Percentiles rank a stretch among this genome's conserved stretches.
Evolutionary conservation across 2,797 vertebrate genomes (phyloP).

Genomic region (Artibeus jamaicensis): DNA sequence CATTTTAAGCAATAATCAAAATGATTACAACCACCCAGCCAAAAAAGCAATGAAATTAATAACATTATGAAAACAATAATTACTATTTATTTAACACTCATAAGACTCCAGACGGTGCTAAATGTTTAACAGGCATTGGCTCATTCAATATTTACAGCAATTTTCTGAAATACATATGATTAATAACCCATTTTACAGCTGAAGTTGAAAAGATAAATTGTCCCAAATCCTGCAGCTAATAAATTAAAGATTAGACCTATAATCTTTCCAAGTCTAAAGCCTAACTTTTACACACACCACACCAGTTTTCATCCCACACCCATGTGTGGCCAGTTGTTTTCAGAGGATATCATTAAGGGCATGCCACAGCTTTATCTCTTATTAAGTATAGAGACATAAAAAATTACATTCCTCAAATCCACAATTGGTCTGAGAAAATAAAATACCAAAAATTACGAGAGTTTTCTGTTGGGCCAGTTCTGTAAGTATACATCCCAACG

Average conservation of each 20-base stretch:
- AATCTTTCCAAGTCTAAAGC: not conserved
- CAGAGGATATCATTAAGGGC: not conserved
- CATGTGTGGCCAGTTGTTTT: not conserved
- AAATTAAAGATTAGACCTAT: not conserved
- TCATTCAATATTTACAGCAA: not conserved
- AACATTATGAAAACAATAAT: constrained; percentile 28
- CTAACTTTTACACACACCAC: not conserved
- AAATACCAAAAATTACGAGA: not conserved
- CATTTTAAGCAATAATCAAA: constrained; percentile 37
- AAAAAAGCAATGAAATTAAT: constrained; percentile 30
- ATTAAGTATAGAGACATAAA: not conserved
- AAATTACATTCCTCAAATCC: not conserved
- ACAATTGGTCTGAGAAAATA: not conserved
- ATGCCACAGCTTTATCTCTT: not conserved
- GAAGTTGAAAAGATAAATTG: not conserved
- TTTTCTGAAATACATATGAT: not conserved
- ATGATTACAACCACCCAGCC: not conserved
- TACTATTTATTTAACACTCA: constrained; percentile 1
- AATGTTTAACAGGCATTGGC: not conserved
- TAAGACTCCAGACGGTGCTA: not conserved
- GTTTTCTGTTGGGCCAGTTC: not conserved
- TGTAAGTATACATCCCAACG: not conserved
- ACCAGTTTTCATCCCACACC: not conserved
- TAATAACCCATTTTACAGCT: not conserved
- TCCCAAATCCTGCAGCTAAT: not conserved